Conservation (phyloP, 2,888 invertebrate genomes). For the Ceriagrion tenellum region DNA sequence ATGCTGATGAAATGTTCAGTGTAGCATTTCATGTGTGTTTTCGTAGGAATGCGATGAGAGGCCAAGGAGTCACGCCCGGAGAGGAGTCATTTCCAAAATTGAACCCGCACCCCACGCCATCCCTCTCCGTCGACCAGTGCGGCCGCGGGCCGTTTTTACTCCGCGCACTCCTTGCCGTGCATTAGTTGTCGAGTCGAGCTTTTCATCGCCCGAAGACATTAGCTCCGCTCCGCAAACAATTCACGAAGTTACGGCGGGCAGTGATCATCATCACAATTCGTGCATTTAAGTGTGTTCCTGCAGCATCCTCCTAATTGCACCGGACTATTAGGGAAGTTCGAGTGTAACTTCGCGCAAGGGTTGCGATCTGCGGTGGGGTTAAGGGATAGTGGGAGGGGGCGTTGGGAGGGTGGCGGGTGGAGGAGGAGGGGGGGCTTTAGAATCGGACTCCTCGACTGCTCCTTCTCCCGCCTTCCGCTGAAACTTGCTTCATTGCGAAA, state of each 20-base stretch:
- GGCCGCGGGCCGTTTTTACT: background rate
- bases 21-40: too few species aligned
- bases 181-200: background rate
- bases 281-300: background rate
- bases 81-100: background rate
- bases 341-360: background rate
- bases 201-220: background rate
- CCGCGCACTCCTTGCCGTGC: background rate
- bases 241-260: background rate
- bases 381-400: background rate
- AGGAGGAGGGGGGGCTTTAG: background rate
- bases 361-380: background rate
- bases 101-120: background rate
- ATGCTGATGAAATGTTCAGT: too few species aligned
- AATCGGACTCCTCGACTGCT: background rate
- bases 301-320: conserved; percentile 7
- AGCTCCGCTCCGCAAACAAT: background rate
- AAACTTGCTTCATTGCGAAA: background rate
- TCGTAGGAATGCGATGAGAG: too few species aligned
- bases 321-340: background rate
- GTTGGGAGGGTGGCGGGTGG: background rate
- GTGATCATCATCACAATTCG: background rate
- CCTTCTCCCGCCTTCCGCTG: background rate
- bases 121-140: background rate
- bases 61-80: background rate